These are phyloP conservation scores for Philopotamus ludificatus DNA, from an alignment of 1,140 invertebrate genomes.

Conservation along the genomic window DNA sequence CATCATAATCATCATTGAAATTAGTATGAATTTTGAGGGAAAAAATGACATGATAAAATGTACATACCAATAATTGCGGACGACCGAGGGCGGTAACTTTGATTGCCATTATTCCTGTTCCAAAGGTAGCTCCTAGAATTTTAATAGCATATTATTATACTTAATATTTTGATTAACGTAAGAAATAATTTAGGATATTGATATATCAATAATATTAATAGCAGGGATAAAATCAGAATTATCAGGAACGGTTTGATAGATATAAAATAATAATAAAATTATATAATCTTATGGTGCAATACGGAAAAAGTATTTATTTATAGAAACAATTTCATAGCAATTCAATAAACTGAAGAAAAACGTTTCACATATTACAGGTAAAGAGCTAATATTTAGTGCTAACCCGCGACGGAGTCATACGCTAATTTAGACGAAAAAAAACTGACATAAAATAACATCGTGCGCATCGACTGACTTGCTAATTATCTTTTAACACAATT, in stretches of 20 bases:
- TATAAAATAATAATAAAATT: neutral
- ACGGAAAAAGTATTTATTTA: too few species aligned
- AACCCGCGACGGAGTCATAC: too few species aligned
- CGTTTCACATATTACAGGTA: too few species aligned
- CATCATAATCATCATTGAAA: too few species aligned
- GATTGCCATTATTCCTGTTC: slow-evolving; percentile 94
- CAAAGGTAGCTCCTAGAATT: slow-evolving; percentile 81
- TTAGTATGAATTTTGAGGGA: neutral
- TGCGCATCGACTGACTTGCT: too few species aligned
- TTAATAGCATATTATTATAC: slow-evolving; percentile 29
- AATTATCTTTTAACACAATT: neutral
- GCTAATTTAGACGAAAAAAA: too few species aligned
- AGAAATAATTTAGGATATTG: neutral
- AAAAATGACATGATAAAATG: slow-evolving; percentile 1
- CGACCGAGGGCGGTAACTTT: slow-evolving; percentile 96
- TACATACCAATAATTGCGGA: slow-evolving; percentile 89
- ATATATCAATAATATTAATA: neutral
- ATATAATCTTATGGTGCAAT: too few species aligned
- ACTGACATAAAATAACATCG: too few species aligned
- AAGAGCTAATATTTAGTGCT: too few species aligned
- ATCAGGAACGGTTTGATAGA: too few species aligned
- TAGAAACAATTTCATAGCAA: too few species aligned
- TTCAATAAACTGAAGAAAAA: too few species aligned
- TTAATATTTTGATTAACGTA: neutral
- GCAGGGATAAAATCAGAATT: neutral